Evolutionary conservation across 2,113 vertebrate genomes (phyloP).

Genomic region (Centropus unirufus): DNA sequence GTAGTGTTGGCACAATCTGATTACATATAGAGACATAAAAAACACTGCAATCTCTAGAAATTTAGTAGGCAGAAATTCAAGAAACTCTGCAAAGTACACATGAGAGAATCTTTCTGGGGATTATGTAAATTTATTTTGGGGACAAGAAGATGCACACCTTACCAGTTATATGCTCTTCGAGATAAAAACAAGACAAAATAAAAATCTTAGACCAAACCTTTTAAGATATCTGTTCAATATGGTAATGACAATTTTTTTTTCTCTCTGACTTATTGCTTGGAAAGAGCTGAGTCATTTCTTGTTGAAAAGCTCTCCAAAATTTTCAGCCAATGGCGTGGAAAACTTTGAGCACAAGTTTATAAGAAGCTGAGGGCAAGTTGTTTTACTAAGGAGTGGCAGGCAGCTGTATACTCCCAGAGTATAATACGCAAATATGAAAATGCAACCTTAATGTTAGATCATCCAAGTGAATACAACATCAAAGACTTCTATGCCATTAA

Average conservation of each 20-base stretch:
- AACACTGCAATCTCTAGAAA: neutral
- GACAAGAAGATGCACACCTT: neutral
- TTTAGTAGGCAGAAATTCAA: neutral
- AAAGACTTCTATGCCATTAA: neutral
- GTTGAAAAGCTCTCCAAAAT: neutral
- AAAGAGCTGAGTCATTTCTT: constrained; percentile 41
- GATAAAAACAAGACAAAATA: neutral
- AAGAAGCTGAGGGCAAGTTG: neutral
- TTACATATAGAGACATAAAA: neutral
- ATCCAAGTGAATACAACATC: neutral
- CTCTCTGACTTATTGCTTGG: neutral
- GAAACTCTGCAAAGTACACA: neutral
- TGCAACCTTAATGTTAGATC: neutral
- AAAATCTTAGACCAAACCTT: neutral
- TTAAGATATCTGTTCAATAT: neutral
- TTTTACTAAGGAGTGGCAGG: neutral
- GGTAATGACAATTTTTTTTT: neutral
- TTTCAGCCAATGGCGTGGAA: neutral
- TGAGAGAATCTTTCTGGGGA: neutral
- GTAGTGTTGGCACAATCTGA: neutral
- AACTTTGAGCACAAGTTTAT: neutral
- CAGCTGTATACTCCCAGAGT: neutral
- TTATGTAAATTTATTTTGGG: neutral
- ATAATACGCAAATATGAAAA: neutral
- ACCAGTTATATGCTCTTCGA: neutral